Base-by-base conservation (phyloP, 1,140 invertebrate species). In the Ectropis grisescens region DNA sequence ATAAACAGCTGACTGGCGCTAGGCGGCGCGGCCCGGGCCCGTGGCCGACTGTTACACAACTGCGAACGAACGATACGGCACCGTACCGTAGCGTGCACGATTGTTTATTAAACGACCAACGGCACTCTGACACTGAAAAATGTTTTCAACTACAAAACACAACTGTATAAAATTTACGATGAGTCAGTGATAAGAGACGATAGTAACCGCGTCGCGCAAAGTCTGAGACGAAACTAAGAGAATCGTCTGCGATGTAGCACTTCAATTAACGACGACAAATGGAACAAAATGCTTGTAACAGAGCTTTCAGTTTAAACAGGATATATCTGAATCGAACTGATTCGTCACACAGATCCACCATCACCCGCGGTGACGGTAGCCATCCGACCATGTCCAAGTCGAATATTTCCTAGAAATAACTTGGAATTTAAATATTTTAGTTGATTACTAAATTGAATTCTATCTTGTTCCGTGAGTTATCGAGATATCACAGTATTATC, bases 271-370 rank as follows among this genome's bases (percentile, higher is more conserved):
- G 53, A 60, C 45, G 45, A 43, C 48, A 45, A 60, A 65, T 69
- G 50, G 46, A 58, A 41, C 53, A 48, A 57, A 54, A 54, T 53
- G 62, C 65, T 55, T 47, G 50, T 59, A 42, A 53, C 16, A 19
- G 16, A 67, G 45, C 54, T 70, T 68, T 71, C 59, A 59, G 72
- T 78, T 78, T n/a, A 40, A 81, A 81, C 76, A 76, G 76, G 71
- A 76, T 81, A 58, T 65, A 74, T 65, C 68, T 56, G 70, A 57
- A 46, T 46, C 12, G 19, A 29, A 19, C 13, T 41, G 27, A 47
- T 23, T 16, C 27, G 14, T n/a, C 10, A 34, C 24, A 34, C 27
- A 14, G 15, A 4, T 9, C 13, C n/a, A n/a, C n/a, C n/a, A n/a
- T n/a, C n/a, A n/a, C n/a, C n/a, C n/a, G n/a, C n/a, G n/a, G n/a